Conservation (phyloP, 2,888 invertebrate species). For the Drosophila conformis region DNA sequence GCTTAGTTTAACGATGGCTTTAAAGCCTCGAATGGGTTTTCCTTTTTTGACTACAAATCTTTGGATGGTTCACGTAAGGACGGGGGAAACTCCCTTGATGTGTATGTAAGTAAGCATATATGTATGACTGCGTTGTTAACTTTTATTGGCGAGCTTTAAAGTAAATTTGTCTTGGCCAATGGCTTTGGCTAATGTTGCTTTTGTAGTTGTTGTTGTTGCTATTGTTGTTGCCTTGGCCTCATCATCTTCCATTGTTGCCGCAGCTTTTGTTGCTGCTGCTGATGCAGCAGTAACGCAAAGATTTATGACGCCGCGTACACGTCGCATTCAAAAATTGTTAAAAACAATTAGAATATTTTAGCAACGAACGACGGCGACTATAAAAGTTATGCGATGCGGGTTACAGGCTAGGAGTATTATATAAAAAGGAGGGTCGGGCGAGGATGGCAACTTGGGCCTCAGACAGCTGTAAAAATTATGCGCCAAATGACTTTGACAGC, state of each 20-base stretch:
- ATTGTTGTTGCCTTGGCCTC: constrained; percentile 56
- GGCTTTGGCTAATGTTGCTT: constrained; percentile 25
- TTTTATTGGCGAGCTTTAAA: constrained; percentile 80
- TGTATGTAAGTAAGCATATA: constrained; percentile 59
- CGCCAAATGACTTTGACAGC: constrained; percentile 79
- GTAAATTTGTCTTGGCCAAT: constrained; percentile 76
- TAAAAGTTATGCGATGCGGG: constrained; percentile 75
- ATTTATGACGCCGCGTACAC: constrained; percentile 75
- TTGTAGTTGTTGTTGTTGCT: constrained; percentile 14
- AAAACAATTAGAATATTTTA: constrained; percentile 80
- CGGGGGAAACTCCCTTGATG: constrained; percentile 46
- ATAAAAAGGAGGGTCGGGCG: background rate
- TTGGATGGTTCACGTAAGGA: background rate
- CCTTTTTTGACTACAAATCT: constrained; percentile 28
- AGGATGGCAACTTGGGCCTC: constrained; percentile 22
- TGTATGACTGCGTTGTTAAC: constrained; percentile 70
- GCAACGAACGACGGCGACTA: constrained; percentile 71
- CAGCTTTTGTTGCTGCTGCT: constrained; percentile 37
- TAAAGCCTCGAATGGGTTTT: constrained; percentile 39
- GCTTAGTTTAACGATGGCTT: constrained; percentile 49
- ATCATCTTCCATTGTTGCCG: constrained; percentile 56
- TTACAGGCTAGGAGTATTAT: constrained; percentile 27
- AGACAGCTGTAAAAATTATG: constrained; percentile 75
- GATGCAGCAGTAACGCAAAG: constrained; percentile 65
- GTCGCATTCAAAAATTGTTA: constrained; percentile 77